Conservation (phyloP, 2,113 vertebrate genomes). For the Cygnus atratus region DNA sequence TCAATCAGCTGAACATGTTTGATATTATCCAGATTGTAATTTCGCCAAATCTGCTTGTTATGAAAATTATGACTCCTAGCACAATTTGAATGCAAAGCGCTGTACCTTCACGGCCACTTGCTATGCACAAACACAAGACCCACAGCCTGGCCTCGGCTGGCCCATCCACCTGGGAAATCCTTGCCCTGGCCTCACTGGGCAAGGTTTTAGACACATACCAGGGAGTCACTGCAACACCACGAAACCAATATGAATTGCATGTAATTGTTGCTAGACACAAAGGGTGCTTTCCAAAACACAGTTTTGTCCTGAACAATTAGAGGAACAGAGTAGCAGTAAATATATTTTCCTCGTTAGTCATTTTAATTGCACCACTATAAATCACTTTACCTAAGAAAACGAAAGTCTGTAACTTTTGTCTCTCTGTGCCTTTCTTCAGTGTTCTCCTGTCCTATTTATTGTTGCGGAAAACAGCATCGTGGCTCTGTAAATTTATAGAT, state of each 20-base stretch:
- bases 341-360: not conserved
- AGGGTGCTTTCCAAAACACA: not conserved
- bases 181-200: rapidly evolving
- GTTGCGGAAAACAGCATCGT: not conserved
- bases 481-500: not conserved
- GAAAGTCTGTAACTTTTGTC: not conserved
- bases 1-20: not conserved
- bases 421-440: not conserved
- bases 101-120: not conserved
- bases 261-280: not conserved
- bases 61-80: not conserved
- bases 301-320: not conserved
- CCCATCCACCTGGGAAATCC: not conserved
- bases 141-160: rapidly evolving
- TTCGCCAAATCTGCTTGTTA: not conserved
- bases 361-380: not conserved
- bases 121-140: rapidly evolving
- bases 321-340: not conserved
- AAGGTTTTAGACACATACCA: not conserved
- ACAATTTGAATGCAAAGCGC: not conserved
- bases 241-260: rapidly evolving
- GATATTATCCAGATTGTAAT: not conserved
- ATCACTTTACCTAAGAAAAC: not conserved
- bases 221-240: not conserved
- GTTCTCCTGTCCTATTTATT: not conserved